A percentile compares a stretch with the other conserved stretches of the same genome.
phyloP scores from a whole-genome alignment of 2,113 vertebrate species.

The Orthonyx spaldingii region DNA sequence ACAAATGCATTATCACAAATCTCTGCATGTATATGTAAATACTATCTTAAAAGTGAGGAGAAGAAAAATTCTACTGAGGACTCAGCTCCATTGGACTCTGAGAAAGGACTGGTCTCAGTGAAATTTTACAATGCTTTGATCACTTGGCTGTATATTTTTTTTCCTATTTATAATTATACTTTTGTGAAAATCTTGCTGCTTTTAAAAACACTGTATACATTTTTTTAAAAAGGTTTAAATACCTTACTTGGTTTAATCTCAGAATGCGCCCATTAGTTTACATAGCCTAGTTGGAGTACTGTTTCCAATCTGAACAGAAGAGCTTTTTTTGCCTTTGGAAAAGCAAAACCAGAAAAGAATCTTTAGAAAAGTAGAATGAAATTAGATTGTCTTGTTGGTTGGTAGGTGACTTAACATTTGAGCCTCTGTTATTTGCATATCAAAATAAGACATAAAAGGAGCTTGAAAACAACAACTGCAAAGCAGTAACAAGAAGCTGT shows the following conservation, averaged over 20 bases:
- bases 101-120: background rate
- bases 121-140: background rate
- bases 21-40: background rate
- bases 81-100: background rate
- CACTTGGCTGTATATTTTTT: background rate
- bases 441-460: slow-evolving; percentile 47
- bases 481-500: background rate
- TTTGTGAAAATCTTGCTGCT: background rate
- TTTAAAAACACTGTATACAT: background rate
- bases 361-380: slow-evolving; percentile 25
- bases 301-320: background rate
- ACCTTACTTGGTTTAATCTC: background rate
- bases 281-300: background rate
- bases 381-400: slow-evolving; percentile 3
- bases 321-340: background rate
- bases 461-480: slow-evolving; percentile 12
- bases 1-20: background rate
- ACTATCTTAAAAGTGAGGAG: background rate
- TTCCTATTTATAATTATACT: background rate
- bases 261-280: background rate
- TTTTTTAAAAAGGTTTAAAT: background rate
- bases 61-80: background rate
- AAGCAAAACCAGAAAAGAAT: background rate
- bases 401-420: slow-evolving; percentile 21
- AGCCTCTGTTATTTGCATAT: slow-evolving; percentile 42